These are phyloP conservation scores for Morpho deidamia DNA, from an alignment of 2,888 invertebrate species.

Conservation along the genomic window DNA sequence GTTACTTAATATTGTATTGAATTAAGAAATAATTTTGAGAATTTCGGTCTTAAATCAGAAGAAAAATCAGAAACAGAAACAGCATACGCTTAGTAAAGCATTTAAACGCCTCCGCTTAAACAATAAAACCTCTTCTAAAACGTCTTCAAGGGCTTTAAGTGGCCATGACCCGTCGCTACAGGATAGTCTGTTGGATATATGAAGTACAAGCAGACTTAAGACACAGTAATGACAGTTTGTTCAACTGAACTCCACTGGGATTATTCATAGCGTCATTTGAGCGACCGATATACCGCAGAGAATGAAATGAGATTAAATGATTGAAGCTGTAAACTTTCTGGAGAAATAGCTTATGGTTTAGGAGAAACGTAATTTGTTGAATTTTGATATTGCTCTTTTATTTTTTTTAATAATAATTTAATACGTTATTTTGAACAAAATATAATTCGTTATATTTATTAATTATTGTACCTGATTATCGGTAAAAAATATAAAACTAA, in stretches of 20 bases:
- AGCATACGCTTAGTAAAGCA: no score
- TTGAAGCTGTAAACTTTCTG: slow-evolving; percentile 10
- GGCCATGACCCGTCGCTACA: slow-evolving; percentile 70
- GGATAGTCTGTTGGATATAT: slow-evolving; percentile 44
- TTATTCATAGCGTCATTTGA: slow-evolving; percentile 30
- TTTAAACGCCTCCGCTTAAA: slow-evolving; percentile 43
- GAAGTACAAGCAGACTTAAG: slow-evolving; percentile 24
- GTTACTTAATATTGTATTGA: no score
- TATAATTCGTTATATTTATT: no score
- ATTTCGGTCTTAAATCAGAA: no score
- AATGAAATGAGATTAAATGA: slow-evolving; percentile 11
- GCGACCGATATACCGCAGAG: slow-evolving; percentile 22
- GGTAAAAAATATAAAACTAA: no score
- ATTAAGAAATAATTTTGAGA: no score
- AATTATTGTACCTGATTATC: no score
- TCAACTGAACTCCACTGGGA: slow-evolving; percentile 33
- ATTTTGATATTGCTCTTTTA: no score
- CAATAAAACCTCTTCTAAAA: slow-evolving; percentile 57
- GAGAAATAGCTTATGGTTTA: background rate
- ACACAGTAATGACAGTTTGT: slow-evolving; percentile 37
- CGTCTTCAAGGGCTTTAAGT: slow-evolving; percentile 75
- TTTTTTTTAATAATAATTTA: no score
- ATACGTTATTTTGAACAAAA: no score
- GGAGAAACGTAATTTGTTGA: background rate
- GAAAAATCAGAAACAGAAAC: no score